Evolutionary conservation across 2,113 vertebrate genomes (phyloP).

Genomic region (Opisthocomus hoazin): DNA sequence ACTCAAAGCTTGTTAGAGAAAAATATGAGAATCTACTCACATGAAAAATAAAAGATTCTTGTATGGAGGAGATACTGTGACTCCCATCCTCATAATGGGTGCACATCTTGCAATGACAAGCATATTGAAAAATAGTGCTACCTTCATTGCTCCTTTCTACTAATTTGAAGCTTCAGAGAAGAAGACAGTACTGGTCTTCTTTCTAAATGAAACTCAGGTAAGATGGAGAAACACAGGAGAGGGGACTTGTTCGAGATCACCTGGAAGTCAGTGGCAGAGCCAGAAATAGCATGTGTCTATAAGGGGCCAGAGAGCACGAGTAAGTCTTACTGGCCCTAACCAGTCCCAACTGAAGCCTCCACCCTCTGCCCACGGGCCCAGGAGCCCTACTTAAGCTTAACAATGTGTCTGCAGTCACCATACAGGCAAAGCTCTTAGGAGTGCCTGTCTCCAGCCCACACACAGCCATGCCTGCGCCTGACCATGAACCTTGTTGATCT

Average conservation of each 20-base stretch:
- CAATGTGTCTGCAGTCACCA: background rate
- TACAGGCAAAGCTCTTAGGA: background rate
- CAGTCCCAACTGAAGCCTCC: background rate
- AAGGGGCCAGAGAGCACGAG: background rate
- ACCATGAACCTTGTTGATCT: background rate
- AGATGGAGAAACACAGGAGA: background rate
- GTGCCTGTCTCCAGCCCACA: background rate
- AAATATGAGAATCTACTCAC: constrained; percentile 15
- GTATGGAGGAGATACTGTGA: background rate
- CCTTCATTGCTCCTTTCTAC: background rate
- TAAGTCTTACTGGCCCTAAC: background rate
- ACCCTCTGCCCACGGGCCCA: background rate
- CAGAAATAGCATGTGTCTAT: background rate
- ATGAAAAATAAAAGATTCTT: background rate
- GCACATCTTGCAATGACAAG: background rate
- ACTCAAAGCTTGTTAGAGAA: constrained; percentile 38
- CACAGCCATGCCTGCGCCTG: background rate
- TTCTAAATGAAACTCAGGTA: background rate
- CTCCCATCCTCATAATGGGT: background rate
- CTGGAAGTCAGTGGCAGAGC: background rate
- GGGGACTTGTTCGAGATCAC: background rate
- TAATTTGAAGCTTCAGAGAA: background rate
- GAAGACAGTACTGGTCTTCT: background rate
- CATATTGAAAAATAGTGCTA: background rate
- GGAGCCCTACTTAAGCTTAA: background rate